Percentiles rank a stretch among this genome's conserved stretches.
Evolutionary conservation across 2,888 invertebrate species (phyloP).

Genomic region (Pterostichus niger): DNA sequence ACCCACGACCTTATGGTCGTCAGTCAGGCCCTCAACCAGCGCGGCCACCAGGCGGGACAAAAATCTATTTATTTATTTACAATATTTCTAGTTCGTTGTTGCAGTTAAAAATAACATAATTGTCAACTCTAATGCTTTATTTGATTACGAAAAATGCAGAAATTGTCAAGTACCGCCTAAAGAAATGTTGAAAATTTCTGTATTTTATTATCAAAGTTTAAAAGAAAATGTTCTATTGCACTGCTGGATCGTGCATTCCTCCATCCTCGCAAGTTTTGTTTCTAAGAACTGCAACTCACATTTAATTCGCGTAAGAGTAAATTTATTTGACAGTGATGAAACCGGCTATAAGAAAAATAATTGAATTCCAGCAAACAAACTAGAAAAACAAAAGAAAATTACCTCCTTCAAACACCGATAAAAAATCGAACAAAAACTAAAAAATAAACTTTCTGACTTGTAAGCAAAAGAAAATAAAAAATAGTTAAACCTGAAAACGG

Average conservation of each 20-base stretch:
- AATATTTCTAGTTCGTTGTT: no score
- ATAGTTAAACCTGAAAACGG: neutral
- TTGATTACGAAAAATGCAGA: no score
- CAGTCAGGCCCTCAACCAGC: no score
- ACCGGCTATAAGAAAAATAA: conserved; percentile 36
- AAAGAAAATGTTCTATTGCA: no score
- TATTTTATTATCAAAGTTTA: neutral
- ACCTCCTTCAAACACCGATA: conserved; percentile 42
- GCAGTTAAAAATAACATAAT: no score
- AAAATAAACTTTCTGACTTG: conserved; percentile 31
- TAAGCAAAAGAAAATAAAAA: conserved; percentile 27
- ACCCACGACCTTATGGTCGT: no score
- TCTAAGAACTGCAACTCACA: conserved; percentile 13
- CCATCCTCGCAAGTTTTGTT: conserved; percentile 13
- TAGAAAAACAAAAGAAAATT: conserved; percentile 32
- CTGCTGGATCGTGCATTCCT: neutral
- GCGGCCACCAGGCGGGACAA: no score
- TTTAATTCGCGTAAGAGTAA: conserved; percentile 19
- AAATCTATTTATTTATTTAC: no score
- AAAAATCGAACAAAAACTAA: conserved; percentile 38
- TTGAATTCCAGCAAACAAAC: conserved; percentile 48
- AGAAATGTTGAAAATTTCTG: no score
- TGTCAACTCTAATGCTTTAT: no score
- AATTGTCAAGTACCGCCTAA: no score
- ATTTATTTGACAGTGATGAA: conserved; percentile 43